Base-by-base conservation (phyloP, 2,113 vertebrate genomes). In the Dicerorhinus sumatrensis region DNA sequence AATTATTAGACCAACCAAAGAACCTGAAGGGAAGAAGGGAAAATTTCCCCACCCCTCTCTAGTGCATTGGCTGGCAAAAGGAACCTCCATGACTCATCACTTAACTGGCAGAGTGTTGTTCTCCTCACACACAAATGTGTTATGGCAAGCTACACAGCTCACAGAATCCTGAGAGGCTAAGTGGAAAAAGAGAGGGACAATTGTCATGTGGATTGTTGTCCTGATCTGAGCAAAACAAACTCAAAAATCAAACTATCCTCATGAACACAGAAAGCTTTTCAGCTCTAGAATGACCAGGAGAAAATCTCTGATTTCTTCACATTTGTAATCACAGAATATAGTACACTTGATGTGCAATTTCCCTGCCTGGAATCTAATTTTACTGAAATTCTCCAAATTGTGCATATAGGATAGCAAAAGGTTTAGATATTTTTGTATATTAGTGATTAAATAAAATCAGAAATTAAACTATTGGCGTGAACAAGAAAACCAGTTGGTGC, bases 231-330 rank as follows among this genome's bases (percentile, higher is more conserved):
- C 25, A 82, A 81, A 96, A 86, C 31, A 96, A 67, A 60, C 92
- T 18, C 60, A 58, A 3, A 86, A 95, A 67, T 6, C 1, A 0
- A 58, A 96, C 94, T 48, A 96, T 87, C 97, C 92, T 95, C 88
- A 84, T 91, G 36, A 93, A 82, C 97, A 91, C 65, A 72, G 88
- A 97, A 93, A n/a, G 20, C n/a, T 90, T 97, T 93, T 42, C 89
- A 93, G 80, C 16, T 69, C 94, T 92, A 56, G 1, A 39, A 94
- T 29, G 77, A 51, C 92, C 39, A 83, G 94, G 92, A 97, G 18
- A 72, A 51, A 70, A 70, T 25, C 58, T 87, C 69, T 96, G 96
- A 89, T 86, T 62, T 75, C 75, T 94, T 81, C 62, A 90, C 56
- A 67, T 92, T 91, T 82, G 46, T 65, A 83, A 39, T 69, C 54